Percentiles rank a stretch among this genome's conserved stretches.
phyloP scores from a whole-genome alignment of 2,797 vertebrate species.

The Microcaecilia unicolor region DNA sequence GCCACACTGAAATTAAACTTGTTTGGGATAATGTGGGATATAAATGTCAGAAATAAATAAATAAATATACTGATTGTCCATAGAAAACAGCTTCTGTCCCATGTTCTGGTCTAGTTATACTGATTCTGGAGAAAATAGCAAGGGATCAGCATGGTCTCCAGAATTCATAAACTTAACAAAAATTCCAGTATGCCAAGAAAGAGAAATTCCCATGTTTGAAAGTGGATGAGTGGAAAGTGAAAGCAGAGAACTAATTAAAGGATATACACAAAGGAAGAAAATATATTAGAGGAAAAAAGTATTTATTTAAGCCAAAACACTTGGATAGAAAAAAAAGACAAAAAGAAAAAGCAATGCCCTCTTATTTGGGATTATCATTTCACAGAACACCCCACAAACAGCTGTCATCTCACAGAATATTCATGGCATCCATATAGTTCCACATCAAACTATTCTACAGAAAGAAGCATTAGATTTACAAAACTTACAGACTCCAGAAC shows the following conservation, averaged over 20 bases:
- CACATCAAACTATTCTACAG: conserved; percentile 78
- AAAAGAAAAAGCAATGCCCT: conserved; percentile 62
- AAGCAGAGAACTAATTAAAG: no score
- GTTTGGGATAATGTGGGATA: no score
- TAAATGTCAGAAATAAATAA: no score
- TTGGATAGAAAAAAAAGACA: conserved; percentile 44
- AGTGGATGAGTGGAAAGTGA: background rate
- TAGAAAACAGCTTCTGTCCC: no score
- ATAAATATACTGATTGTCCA: no score
- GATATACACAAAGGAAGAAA: background rate
- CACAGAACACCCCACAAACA: conserved; percentile 52
- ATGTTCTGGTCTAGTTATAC: no score
- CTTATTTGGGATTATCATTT: conserved; percentile 62
- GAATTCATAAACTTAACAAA: no score
- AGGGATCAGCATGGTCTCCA: no score
- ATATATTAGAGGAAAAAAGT: background rate
- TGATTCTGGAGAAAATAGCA: no score
- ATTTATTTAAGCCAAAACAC: conserved; percentile 58
- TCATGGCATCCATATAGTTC: conserved; percentile 81
- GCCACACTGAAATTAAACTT: no score
- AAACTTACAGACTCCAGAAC: conserved; percentile 21
- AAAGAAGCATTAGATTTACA: conserved; percentile 52
- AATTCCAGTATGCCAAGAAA: background rate
- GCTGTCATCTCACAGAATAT: conserved; percentile 80
- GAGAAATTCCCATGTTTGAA: background rate